These are phyloP conservation scores for Atopsyche davidsoni DNA, from an alignment of 1,140 invertebrate genomes.

Conservation along the genomic window DNA sequence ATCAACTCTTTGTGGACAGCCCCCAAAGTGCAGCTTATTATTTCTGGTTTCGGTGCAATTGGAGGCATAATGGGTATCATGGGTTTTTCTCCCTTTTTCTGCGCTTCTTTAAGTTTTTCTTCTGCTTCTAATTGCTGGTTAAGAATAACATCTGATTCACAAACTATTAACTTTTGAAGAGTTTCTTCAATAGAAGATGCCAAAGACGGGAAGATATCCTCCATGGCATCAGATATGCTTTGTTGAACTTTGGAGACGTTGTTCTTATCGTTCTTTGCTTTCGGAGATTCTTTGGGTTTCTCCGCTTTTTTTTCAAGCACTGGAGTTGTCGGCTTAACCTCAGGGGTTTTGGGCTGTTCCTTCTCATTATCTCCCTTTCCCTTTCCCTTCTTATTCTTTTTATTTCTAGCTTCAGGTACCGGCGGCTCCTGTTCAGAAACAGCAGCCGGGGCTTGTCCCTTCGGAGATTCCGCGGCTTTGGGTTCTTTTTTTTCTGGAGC, in stretches of 20 bases:
- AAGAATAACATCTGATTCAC: constrained; percentile 23
- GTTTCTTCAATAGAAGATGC: constrained; percentile 28
- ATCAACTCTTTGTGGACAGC: not conserved
- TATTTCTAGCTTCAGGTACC: constrained; percentile 7
- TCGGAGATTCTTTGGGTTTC: constrained; percentile 2
- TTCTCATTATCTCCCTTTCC: constrained; percentile 13
- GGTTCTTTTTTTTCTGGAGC: not conserved
- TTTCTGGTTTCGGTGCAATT: too few species aligned
- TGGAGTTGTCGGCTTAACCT: not conserved
- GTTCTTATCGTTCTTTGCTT: constrained; percentile 1
- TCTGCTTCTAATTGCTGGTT: constrained; percentile 14
- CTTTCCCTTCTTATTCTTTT: constrained; percentile 19
- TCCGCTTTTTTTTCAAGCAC: not conserved
- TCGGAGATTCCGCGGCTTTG: not conserved
- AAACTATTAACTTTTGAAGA: constrained; percentile 25
- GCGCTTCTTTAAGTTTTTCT: constrained; percentile 12
- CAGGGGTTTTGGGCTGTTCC: not conserved
- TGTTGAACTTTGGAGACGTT: too few species aligned
- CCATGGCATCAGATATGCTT: not conserved
- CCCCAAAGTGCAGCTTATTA: not conserved
- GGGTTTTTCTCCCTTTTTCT: constrained; percentile 8
- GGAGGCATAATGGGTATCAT: not conserved
- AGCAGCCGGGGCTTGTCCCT: not conserved
- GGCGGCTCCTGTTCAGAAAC: constrained; percentile 6
- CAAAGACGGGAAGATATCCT: constrained; percentile 23